Evolutionary conservation across 2,888 invertebrate genomes (phyloP).

Genomic region (Zygaena filipendulae): DNA sequence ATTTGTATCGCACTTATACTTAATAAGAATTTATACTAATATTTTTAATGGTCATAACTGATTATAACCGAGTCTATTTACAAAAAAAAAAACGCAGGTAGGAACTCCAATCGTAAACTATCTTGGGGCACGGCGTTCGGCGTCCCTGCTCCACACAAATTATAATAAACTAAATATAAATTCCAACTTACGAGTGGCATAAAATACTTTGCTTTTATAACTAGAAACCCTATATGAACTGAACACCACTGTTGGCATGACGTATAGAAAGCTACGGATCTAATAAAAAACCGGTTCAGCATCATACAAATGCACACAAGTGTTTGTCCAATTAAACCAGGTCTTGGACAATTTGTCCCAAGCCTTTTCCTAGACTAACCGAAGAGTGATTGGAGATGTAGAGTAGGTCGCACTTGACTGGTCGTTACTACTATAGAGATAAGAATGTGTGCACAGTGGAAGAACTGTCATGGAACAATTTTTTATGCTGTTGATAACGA

Average conservation of each 20-base stretch:
- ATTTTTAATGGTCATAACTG: no score
- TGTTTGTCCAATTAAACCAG: constrained; percentile 54
- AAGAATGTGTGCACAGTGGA: constrained; percentile 51
- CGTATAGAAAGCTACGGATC: constrained; percentile 54
- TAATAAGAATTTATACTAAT: no score
- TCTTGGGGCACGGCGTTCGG: no score
- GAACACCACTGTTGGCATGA: constrained; percentile 49
- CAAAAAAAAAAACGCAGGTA: no score
- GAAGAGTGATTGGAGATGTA: constrained; percentile 29
- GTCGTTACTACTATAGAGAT: constrained; percentile 43
- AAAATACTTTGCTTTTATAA: constrained; percentile 31
- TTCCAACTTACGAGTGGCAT: constrained; percentile 41
- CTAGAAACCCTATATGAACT: constrained; percentile 46
- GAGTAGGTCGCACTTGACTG: constrained; percentile 36
- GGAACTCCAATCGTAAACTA: no score
- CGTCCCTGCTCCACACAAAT: no score
- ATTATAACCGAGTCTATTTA: no score
- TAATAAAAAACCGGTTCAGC: constrained; percentile 52
- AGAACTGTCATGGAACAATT: constrained; percentile 20
- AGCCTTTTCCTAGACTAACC: no score
- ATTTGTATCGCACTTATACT: no score
- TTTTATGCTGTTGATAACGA: constrained; percentile 20
- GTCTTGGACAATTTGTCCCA: constrained; percentile 47
- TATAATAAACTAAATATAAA: constrained; percentile 51
- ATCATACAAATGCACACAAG: constrained; percentile 55